Conservation (phyloP, 2,113 vertebrate genomes). For the Phalacrocorax brasilianus region DNA sequence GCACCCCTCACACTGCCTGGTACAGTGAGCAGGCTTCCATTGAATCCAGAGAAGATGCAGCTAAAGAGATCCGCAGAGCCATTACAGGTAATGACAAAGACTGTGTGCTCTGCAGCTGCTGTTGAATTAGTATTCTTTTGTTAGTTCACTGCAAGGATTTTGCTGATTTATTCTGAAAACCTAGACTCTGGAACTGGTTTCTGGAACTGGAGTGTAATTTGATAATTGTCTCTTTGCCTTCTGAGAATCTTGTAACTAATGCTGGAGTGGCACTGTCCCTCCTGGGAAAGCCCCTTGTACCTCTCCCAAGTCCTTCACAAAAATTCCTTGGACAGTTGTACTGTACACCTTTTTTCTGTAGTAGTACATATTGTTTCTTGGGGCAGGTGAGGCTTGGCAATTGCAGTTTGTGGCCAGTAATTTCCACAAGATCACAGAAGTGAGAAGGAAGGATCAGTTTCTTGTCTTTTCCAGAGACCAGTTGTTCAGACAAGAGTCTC, state of each 20-base stretch:
- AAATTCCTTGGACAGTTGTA: not conserved
- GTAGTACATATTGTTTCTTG: not conserved
- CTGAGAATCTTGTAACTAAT: not conserved
- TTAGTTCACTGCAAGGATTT: not conserved
- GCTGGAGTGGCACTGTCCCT: not conserved
- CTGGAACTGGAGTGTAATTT: not conserved
- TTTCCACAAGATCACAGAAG: not conserved
- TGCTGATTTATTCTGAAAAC: not conserved
- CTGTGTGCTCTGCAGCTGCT: not conserved
- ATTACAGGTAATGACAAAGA: constrained; percentile 80
- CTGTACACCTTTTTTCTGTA: not conserved
- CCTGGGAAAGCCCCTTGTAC: not conserved
- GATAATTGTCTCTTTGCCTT: not conserved
- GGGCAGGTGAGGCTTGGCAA: not conserved
- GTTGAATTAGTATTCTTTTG: not conserved
- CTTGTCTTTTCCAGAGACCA: not conserved
- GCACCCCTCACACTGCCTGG: constrained; percentile 90
- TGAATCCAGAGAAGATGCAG: constrained; percentile 88
- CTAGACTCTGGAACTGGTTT: not conserved
- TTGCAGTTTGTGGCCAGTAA: not conserved
- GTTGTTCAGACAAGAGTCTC: not conserved
- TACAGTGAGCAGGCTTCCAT: constrained; percentile 91
- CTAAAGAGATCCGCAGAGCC: constrained; percentile 88
- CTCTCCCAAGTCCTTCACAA: not conserved
- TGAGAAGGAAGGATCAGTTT: not conserved